Evolutionary conservation across 2,888 invertebrate species (phyloP), one percentile per base, ranked within the genome.

Genomic region (Flabesymbios commensalis): DNA sequence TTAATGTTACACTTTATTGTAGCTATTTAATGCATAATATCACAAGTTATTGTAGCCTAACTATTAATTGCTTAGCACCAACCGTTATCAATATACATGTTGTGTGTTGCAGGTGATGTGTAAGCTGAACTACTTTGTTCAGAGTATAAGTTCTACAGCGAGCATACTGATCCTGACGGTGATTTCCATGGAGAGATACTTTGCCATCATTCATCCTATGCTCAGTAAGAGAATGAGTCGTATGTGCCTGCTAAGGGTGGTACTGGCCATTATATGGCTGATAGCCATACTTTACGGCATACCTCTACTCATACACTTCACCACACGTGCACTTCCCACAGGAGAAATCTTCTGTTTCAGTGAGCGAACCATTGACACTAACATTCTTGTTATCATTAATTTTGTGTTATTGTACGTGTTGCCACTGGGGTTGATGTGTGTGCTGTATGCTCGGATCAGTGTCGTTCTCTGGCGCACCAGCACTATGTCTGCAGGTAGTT

Each of bases 121-220:
- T 84, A 92, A 92, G 81, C 89, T 93, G 88, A 93, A 94, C 84
- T 90, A 92, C 85, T 93, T 93, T 79, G 89, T 93, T 24, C 90
- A 93, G 80, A 90, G 91, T 17, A 84, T 94, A 70, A 92, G 93
- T 79, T 93, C 93, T 83, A 92, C 93, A 1, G 92, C 93, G 1
- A 93, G 94, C 22, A 92, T 93, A 74, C 89, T 93, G 77, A 93
- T 94, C 68, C 84, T 94, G 67, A 91, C 94, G 39, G 91, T 93
- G 7, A 78, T 80, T 36, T 76, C 78, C 3, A 63, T 75, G n/a
- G 80, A 80, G 67, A 68, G 76, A 7, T 80, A 74, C 62, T 72
- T 77, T 26, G 81, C 75, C 59, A 78, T 79, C 51, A 70, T 75
- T 90, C 75, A 91, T 90, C 74, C 92, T 89, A 80, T 93, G 90